Evolutionary conservation across 2,888 invertebrate genomes (phyloP).

Genomic region (Bibio marci): DNA sequence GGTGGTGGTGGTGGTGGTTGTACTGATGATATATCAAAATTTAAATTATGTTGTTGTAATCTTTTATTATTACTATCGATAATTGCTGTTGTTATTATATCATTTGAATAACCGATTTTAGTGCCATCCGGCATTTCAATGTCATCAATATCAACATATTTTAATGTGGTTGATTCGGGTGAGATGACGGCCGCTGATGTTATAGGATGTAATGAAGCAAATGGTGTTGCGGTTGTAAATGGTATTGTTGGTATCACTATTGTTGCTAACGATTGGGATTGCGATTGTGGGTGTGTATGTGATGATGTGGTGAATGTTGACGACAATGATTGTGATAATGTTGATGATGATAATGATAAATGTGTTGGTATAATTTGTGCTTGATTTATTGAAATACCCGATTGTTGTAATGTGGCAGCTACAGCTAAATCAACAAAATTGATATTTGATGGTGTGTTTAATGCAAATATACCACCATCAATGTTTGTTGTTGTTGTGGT

Average conservation of each 20-base stretch:
- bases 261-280: neutral
- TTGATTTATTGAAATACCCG: too few relatives aligned
- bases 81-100: neutral
- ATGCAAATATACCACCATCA: too few relatives aligned
- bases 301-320: too few relatives aligned
- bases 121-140: constrained; percentile 30
- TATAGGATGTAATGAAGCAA: neutral
- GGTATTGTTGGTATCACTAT: constrained; percentile 1
- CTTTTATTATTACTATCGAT: constrained; percentile 1
- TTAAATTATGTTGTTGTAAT: constrained; percentile 1
- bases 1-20: too few relatives aligned
- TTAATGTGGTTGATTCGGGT: constrained; percentile 13
- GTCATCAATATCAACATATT: constrained; percentile 30
- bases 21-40: too few relatives aligned
- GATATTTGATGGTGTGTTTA: too few relatives aligned
- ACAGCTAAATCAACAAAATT: neutral
- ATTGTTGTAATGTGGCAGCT: neutral
- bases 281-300: too few relatives aligned
- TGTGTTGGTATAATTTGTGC: too few relatives aligned
- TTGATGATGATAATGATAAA: too few relatives aligned
- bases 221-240: neutral
- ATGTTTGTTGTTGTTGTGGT: neutral
- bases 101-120: constrained; percentile 20
- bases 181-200: constrained; percentile 3
- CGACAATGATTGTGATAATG: too few relatives aligned